These are phyloP conservation scores for Cladorhizidae sp. DNA, from an alignment of 37 sponge, comb jelly and placozoan species.

Conservation along the genomic window DNA sequence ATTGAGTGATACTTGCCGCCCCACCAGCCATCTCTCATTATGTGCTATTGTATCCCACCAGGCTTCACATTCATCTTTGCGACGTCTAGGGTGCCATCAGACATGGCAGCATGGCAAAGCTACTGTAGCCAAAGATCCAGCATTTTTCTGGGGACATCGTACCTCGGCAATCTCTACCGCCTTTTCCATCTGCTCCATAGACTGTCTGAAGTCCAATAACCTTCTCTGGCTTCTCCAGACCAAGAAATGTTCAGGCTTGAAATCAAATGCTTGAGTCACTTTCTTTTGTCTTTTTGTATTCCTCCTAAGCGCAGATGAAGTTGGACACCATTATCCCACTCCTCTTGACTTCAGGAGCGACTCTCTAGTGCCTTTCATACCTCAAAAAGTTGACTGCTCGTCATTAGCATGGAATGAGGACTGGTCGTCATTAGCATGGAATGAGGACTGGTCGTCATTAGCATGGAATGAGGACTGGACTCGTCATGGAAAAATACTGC, in stretches of 20 bases:
- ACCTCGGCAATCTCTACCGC: constrained; percentile 47
- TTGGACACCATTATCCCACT: constrained; percentile 58
- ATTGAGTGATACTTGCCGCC: neutral
- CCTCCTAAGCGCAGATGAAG: constrained; percentile 24
- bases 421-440: constrained; percentile 43
- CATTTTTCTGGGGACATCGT: constrained; percentile 52
- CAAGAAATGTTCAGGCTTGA: neutral
- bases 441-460: constrained; percentile 46
- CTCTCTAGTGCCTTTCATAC: neutral
- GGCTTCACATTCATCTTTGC: constrained; percentile 39
- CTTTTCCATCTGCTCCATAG: constrained; percentile 21
- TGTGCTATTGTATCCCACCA: constrained; percentile 38
- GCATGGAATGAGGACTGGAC: constrained; percentile 29
- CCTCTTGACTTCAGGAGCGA: constrained; percentile 36
- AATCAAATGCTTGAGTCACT: neutral
- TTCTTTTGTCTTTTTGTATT: neutral
- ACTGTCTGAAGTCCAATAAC: constrained; percentile 43
- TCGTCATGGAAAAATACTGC: constrained; percentile 40
- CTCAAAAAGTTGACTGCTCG: constrained; percentile 32
- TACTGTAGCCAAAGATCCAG: constrained; percentile 64
- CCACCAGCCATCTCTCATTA: constrained; percentile 38
- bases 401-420: constrained; percentile 39
- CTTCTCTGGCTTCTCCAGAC: constrained; percentile 14
- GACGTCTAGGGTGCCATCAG: constrained; percentile 44
- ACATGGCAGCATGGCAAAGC: constrained; percentile 54